Evolutionary conservation across 2,888 invertebrate genomes (phyloP).

Genomic region (Cheiracanthium punctorium): DNA sequence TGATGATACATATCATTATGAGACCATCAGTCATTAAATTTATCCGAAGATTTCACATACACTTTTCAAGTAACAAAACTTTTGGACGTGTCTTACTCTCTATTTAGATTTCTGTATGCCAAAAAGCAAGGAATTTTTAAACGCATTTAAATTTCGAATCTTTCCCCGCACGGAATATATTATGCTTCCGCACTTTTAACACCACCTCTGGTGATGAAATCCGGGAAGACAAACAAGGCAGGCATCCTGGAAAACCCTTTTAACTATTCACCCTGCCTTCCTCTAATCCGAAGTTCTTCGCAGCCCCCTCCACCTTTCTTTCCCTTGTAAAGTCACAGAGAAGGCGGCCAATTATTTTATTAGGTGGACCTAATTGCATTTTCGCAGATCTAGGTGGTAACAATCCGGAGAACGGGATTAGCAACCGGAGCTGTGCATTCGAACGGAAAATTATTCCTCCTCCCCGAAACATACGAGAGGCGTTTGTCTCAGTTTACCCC

Average conservation of each 20-base stretch:
- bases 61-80: too few species aligned
- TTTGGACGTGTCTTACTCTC: too few species aligned
- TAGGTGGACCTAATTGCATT: slow-evolving; percentile 51
- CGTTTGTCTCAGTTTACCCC: slow-evolving; percentile 41
- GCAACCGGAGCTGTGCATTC: slow-evolving; percentile 24
- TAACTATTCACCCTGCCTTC: slow-evolving; percentile 5
- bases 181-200: neutral
- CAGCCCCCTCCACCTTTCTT: neutral
- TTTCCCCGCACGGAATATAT: too few species aligned
- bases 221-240: neutral
- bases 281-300: neutral
- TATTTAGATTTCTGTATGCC: too few species aligned
- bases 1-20: too few species aligned
- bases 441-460: slow-evolving; percentile 28
- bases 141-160: too few species aligned
- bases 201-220: neutral
- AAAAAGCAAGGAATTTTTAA: too few species aligned
- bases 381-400: slow-evolving; percentile 46
- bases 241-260: slow-evolving; percentile 5
- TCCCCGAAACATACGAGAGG: slow-evolving; percentile 19
- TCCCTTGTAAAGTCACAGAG: slow-evolving; percentile 51
- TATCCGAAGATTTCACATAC: too few species aligned
- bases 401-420: slow-evolving; percentile 60
- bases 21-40: too few species aligned
- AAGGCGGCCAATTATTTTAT: slow-evolving; percentile 63